A percentile compares a stretch with the other conserved stretches of the same genome.
phyloP scores from a whole-genome alignment of 2,888 invertebrate genomes.

The Meloe dianella region DNA sequence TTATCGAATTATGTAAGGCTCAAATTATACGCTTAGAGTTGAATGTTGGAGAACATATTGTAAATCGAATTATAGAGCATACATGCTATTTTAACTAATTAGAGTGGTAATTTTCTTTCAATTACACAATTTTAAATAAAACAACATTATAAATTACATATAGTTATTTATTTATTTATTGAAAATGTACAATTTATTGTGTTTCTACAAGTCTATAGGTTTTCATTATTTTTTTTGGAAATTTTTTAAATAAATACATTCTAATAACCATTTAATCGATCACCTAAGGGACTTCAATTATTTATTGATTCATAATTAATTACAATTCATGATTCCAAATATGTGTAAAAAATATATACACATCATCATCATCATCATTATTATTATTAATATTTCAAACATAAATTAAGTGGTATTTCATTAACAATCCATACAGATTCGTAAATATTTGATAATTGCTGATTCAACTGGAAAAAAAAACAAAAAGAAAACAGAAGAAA shows the following conservation, averaged over 20 bases:
- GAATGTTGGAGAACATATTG: neutral
- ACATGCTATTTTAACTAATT: neutral
- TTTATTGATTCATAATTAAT: neutral
- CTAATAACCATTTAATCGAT: neutral
- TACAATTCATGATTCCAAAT: neutral
- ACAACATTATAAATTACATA: neutral
- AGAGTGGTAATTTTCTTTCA: neutral
- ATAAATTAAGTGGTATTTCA: too few species aligned
- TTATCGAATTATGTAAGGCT: constrained; percentile 4
- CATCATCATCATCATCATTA: neutral
- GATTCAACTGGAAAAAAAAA: constrained; percentile 4
- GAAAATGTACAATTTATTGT: constrained; percentile 8
- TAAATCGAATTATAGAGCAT: neutral
- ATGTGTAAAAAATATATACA: constrained; percentile 2
- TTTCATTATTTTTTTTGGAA: neutral
- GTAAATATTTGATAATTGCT: constrained; percentile 1
- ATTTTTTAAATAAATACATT: neutral
- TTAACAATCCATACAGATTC: too few species aligned
- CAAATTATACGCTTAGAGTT: neutral
- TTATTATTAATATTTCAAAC: too few species aligned
- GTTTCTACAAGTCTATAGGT: constrained; percentile 7
- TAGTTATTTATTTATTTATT: neutral
- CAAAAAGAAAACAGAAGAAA: neutral
- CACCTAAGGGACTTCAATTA: neutral
- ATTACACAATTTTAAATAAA: neutral